A percentile compares a stretch with the other conserved stretches of the same genome.
These are phyloP conservation scores for Dorcus hopei DNA, from an alignment of 2,888 invertebrate genomes.

Conservation along the genomic window DNA sequence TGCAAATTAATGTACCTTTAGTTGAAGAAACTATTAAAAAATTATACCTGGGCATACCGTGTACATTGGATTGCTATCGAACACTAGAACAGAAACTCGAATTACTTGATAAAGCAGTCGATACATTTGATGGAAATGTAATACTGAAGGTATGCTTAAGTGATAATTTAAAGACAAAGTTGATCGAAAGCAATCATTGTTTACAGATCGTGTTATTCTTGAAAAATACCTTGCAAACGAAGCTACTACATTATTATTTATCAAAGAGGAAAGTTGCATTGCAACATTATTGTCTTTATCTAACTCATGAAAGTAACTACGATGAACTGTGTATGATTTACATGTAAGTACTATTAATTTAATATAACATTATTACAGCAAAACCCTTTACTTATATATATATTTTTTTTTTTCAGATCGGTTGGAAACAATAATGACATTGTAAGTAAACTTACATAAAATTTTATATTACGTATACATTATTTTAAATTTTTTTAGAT, in stretches of 20 bases:
- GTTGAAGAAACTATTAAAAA: constrained; percentile 52
- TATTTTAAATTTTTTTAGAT: constrained; percentile 32
- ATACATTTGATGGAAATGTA: constrained; percentile 73
- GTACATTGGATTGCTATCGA: constrained; percentile 49
- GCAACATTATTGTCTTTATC: constrained; percentile 70
- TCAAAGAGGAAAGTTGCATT: constrained; percentile 68
- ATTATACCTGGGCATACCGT: constrained; percentile 53
- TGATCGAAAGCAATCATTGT: neutral
- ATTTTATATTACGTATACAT: neutral
- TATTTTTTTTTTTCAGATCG: constrained; percentile 36
- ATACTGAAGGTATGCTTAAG: constrained; percentile 59
- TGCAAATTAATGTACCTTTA: constrained; percentile 32
- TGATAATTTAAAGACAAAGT: neutral
- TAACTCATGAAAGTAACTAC: constrained; percentile 65
- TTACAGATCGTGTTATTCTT: constrained; percentile 72
- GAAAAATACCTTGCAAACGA: constrained; percentile 68
- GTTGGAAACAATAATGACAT: constrained; percentile 37
- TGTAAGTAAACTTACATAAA: constrained; percentile 24
- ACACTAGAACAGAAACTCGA: constrained; percentile 65
- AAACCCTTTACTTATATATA: constrained; percentile 4
- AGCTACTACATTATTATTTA: constrained; percentile 67
- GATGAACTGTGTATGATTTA: constrained; percentile 69
- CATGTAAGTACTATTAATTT: constrained; percentile 56
- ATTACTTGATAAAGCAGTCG: constrained; percentile 67
- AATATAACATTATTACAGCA: neutral